A percentile compares a stretch with the other conserved stretches of the same genome.
These are phyloP conservation scores for Perognathus longimembris DNA, from an alignment of 2,113 vertebrate species.

Conservation along the genomic window DNA sequence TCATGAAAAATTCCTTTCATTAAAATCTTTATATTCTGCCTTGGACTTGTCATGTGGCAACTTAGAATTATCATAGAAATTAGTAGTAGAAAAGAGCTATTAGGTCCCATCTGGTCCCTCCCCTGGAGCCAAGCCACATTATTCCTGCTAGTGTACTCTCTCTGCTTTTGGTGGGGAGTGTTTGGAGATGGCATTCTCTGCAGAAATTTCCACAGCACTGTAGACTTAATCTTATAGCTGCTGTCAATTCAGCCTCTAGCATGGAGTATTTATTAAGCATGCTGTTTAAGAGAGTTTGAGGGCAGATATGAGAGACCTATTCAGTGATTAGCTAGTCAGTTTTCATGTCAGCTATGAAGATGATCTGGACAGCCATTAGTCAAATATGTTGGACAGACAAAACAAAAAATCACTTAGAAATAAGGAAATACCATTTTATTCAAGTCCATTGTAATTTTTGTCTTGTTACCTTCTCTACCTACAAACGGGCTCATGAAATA, in stretches of 20 bases:
- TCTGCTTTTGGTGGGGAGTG: conserved; percentile 16
- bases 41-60: conserved; percentile 76
- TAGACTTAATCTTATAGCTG: conserved; percentile 27
- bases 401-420: conserved; percentile 51
- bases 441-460: conserved; percentile 54
- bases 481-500: conserved; percentile 7
- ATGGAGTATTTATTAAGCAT: conserved; percentile 33
- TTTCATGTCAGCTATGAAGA: neutral
- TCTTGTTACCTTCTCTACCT: neutral
- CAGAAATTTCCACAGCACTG: conserved; percentile 15
- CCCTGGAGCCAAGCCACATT: conserved; percentile 27
- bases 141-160: conserved; percentile 4
- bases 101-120: conserved; percentile 78
- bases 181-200: conserved; percentile 23
- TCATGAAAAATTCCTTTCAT: conserved; percentile 73
- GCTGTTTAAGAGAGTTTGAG: conserved; percentile 13
- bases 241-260: neutral
- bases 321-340: neutral
- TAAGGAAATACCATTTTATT: conserved; percentile 35
- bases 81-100: conserved; percentile 78
- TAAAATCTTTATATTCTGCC: conserved; percentile 61
- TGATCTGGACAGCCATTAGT: conserved; percentile 4
- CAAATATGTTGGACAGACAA: conserved; percentile 14
- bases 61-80: conserved; percentile 83
- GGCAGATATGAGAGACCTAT: conserved; percentile 34